Percentiles rank a stretch among this genome's conserved stretches.
phyloP scores from a whole-genome alignment of 1,140 invertebrate species.

The Schlechtendalia chinensis region DNA sequence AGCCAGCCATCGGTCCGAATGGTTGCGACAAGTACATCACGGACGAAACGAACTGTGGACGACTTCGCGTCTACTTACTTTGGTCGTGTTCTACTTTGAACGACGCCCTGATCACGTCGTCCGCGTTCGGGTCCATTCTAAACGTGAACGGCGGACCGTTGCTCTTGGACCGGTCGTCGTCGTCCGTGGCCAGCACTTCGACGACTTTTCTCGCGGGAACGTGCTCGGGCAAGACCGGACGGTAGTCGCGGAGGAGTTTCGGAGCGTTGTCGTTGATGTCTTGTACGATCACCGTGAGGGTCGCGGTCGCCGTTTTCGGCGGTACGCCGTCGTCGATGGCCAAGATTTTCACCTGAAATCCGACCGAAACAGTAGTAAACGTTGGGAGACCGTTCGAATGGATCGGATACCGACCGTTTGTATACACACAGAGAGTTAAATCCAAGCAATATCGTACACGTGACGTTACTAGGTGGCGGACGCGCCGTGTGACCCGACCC shows the following conservation, averaged over 20 bases:
- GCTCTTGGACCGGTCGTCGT: conserved; percentile 88
- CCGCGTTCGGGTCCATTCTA: conserved; percentile 85
- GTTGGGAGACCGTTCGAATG: background rate
- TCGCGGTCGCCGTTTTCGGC: conserved; percentile 91
- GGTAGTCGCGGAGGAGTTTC: conserved; percentile 86
- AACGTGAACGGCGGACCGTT: conserved; percentile 95
- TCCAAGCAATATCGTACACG: no score
- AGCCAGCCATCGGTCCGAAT: no score
- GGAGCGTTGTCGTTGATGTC: conserved; percentile 96
- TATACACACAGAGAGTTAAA: no score
- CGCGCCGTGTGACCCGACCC: no score
- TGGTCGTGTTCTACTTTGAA: conserved; percentile 94
- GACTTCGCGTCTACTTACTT: conserved; percentile 67
- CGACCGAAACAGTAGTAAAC: conserved; percentile 20
- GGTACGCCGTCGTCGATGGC: conserved; percentile 93
- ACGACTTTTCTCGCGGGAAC: conserved; percentile 84
- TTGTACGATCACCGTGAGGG: conserved; percentile 88
- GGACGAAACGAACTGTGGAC: no score
- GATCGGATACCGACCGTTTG: background rate
- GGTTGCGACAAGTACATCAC: no score
- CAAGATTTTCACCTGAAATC: conserved; percentile 79
- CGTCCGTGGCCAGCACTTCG: conserved; percentile 91
- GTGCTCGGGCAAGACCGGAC: conserved; percentile 88
- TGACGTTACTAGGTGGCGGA: no score
- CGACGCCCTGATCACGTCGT: conserved; percentile 85